Percentiles rank a stretch among this genome's conserved stretches.
These are phyloP conservation scores for Lepidonotus clava DNA, from an alignment of 2,888 invertebrate genomes.

Conservation along the genomic window DNA sequence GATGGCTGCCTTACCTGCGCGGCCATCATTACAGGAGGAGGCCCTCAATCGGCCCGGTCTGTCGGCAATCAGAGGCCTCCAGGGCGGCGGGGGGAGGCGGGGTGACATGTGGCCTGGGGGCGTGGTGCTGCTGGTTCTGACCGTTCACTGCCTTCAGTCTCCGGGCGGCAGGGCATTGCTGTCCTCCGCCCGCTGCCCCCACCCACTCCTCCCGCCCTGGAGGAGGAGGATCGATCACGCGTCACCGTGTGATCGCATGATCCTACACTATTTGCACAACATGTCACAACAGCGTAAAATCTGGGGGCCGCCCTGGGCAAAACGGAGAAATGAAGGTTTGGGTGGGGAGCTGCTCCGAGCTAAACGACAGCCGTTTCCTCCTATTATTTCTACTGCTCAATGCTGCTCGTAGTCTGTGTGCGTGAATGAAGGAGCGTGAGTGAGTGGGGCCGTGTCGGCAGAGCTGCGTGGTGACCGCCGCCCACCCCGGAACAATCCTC, in stretches of 20 bases:
- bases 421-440: background rate
- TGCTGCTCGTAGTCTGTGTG: too few relatives aligned
- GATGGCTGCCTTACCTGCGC: background rate
- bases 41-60: background rate
- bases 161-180: too few relatives aligned
- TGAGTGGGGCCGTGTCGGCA: background rate
- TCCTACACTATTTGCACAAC: slow-evolving; percentile 6
- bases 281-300: slow-evolving; percentile 23
- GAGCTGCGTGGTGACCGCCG: background rate
- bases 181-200: background rate
- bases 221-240: background rate
- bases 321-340: background rate
- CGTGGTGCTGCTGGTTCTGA: too few relatives aligned
- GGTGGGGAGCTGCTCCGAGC: background rate
- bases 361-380: background rate
- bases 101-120: background rate
- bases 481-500: background rate
- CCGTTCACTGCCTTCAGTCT: too few relatives aligned
- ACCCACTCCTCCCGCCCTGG: background rate
- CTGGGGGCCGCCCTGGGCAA: background rate
- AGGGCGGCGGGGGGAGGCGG: background rate
- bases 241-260: background rate
- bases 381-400: background rate
- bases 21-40: background rate
- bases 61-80: background rate